Base-by-base conservation (phyloP, 2,888 invertebrate species). In the Adineta ricciae region DNA sequence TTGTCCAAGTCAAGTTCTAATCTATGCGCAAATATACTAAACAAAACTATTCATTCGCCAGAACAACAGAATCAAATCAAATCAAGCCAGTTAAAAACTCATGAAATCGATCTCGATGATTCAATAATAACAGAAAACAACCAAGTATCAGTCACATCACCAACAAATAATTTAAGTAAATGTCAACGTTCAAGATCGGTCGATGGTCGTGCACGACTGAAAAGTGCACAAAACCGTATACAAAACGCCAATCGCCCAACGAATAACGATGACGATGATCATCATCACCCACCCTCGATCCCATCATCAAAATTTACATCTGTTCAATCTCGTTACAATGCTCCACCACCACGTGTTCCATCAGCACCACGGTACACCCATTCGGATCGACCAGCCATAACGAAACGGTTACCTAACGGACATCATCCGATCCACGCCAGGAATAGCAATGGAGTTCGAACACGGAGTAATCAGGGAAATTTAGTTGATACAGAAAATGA, bases 161-260 rank as follows among this genome's bases (percentile, higher is more conserved):
- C 38, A n/a, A 14, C 9, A 41, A 41, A 38, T 41, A 24, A 7
- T n/a, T 41, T 41, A 41, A 78, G 19, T 78, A 78, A 78, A 78
- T 78, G 78, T 41, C 78, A 78, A 78, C 78, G 78, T 41, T 78
- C 78, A 41, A 38, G 78, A 78, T 78, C 78, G 8, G 78, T 78
- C 41, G 78, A 78, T 78, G 78, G 78, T 24, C 78, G 78, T 78
- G 78, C 78, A 24, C 41, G 78, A 24, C 9, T 38, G 11, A 38
- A 41, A 78, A 78, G 24, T 41, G 78, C 78, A 19, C 78, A 78
- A 38, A n/a, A 19, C 3, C 78, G 78, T 41, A 3, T 24, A 16
- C 16, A 19, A 27, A 56, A 56, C 27, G 1, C n/a, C 1, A 27
- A 72, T 78, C 78, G 78, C 14, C 21, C 78, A 64, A 64, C 19